A percentile compares a stretch with the other conserved stretches of the same genome.
Conservation (phyloP, 2,797 vertebrate species). For the Decapterus maruadsi region DNA sequence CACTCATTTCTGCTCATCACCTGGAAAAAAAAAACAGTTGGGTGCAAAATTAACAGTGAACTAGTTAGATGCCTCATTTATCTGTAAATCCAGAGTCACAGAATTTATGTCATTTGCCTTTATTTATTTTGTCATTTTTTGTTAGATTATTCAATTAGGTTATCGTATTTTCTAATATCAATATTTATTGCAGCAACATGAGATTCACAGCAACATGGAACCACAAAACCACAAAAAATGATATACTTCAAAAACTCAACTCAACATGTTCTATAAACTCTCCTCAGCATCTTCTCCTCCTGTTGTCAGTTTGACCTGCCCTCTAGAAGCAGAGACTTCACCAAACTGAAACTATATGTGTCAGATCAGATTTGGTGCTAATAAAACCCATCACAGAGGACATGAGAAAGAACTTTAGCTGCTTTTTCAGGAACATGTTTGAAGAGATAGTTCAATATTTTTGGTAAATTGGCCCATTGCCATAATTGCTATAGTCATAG, state of each 20-base stretch:
- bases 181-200: not conserved
- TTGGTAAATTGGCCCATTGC: too few relatives aligned
- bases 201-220: not conserved
- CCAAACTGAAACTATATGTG: not conserved
- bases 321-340: not conserved
- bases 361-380: not conserved
- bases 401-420: not conserved
- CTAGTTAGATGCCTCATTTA: conserved; percentile 26
- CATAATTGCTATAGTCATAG: too few relatives aligned
- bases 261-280: not conserved
- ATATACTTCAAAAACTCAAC: not conserved
- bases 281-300: not conserved
- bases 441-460: too few relatives aligned
- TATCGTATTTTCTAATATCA: not conserved
- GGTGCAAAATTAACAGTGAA: conserved; percentile 41
- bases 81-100: conserved; percentile 1
- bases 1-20: conserved; percentile 46
- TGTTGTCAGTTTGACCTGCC: too few relatives aligned
- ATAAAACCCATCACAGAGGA: not conserved
- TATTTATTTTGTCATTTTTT: not conserved
- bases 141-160: not conserved
- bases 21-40: conserved; percentile 15
- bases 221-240: not conserved
- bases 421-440: not conserved
- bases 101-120: not conserved